Conservation (phyloP, 2,113 vertebrate genomes). For the Pipra filicauda region DNA sequence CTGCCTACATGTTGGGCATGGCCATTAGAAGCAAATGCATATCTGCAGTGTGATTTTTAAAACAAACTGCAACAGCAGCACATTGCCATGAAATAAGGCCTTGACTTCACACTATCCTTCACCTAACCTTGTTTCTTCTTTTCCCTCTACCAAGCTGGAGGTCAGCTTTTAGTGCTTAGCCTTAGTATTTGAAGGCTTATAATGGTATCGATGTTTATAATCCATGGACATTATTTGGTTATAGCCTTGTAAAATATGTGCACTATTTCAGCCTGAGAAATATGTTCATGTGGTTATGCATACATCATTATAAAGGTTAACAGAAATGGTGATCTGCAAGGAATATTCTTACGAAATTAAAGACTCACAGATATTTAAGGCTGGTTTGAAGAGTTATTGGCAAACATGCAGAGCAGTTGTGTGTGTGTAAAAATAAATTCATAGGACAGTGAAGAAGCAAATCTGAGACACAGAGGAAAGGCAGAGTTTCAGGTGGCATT, state of each 20-base stretch:
- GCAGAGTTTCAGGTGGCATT: slow-evolving; percentile 42
- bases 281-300: neutral
- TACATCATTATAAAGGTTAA: slow-evolving; percentile 19
- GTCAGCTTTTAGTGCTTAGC: slow-evolving; percentile 3
- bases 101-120: neutral
- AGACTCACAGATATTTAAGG: neutral
- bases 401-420: neutral
- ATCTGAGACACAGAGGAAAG: neutral
- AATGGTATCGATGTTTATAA: neutral
- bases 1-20: neutral
- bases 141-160: neutral
- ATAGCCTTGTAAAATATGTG: neutral
- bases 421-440: neutral
- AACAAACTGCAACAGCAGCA: neutral
- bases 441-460: neutral
- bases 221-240: neutral
- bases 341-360: neutral
- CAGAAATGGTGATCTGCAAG: neutral
- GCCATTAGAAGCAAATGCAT: neutral
- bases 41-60: neutral
- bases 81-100: neutral
- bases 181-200: neutral
- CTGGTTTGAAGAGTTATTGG: neutral
- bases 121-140: neutral
- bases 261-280: neutral